Conservation (phyloP, 2,797 vertebrate species). For the Epinephelus coioides region DNA sequence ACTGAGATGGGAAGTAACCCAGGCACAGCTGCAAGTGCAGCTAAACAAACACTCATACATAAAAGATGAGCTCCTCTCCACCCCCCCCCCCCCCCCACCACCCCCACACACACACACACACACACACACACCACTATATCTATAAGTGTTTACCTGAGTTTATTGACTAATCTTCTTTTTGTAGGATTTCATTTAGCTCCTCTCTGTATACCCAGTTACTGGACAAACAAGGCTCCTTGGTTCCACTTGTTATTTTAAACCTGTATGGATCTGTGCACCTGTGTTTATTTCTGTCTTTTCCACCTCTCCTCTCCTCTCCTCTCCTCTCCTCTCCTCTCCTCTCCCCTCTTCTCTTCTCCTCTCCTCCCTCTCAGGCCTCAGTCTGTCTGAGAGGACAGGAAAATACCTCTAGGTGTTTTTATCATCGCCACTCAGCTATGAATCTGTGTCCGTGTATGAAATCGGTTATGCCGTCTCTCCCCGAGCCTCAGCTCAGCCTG, state of each 20-base stretch:
- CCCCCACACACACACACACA: background rate
- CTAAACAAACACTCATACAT: slow-evolving; percentile 79
- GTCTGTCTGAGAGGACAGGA: slow-evolving; percentile 37
- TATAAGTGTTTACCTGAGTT: slow-evolving; percentile 64
- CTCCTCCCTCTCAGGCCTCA: slow-evolving; percentile 26
- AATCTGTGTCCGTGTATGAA: slow-evolving; percentile 37
- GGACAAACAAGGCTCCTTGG: slow-evolving; percentile 52
- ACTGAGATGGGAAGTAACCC: slow-evolving; percentile 72
- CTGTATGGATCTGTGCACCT: slow-evolving; percentile 37
- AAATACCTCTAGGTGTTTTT: slow-evolving; percentile 46
- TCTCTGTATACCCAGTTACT: slow-evolving; percentile 35
- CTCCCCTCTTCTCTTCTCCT: slow-evolving; percentile 4
- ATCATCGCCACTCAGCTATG: slow-evolving; percentile 40
- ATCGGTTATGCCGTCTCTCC: slow-evolving; percentile 44
- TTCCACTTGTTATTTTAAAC: slow-evolving; percentile 54
- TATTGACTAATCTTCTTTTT: slow-evolving; percentile 68
- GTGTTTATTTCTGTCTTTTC: slow-evolving; percentile 23
- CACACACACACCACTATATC: slow-evolving; percentile 18
- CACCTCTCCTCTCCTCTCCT: background rate
- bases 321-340: background rate
- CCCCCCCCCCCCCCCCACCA: background rate
- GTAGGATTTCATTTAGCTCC: slow-evolving; percentile 57
- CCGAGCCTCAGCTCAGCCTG: slow-evolving; percentile 12
- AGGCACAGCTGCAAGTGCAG: slow-evolving; percentile 77
- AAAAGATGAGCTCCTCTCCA: slow-evolving; percentile 69